Base-by-base conservation (phyloP, 2,797 vertebrate genomes). In the Pipistrellus pygmaeus region DNA sequence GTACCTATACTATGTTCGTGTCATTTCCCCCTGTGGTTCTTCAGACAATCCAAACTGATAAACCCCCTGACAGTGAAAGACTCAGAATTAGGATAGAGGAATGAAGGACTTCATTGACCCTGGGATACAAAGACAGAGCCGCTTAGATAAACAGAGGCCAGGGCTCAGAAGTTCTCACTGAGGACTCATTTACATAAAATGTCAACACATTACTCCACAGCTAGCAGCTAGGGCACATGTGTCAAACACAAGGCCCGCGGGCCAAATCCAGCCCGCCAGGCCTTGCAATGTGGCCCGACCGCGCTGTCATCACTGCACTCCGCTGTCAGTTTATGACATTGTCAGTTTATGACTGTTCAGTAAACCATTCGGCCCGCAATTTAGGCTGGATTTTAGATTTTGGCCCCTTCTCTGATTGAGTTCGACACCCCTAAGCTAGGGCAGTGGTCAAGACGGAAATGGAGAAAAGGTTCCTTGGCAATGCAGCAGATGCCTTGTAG, bases 391-490 rank as follows among this genome's bases (percentile, higher is more conserved):
- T n/a, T n/a, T n/a, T n/a, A n/a, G n/a, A n/a, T n/a, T n/a, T n/a
- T n/a, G n/a, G n/a, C n/a, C n/a, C n/a, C n/a, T n/a, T n/a, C n/a
- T n/a, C n/a, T n/a, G n/a, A n/a, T n/a, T n/a, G n/a, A n/a, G n/a
- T n/a, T n/a, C n/a, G n/a, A n/a, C n/a, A n/a, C n/a, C n/a, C n/a
- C n/a, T n/a, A n/a, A 91, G 51, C 72, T 68, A 87, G 53, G 69
- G 48, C 27, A 82, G 30, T 76, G 44, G 55, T 90, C 94, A 76
- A 41, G 69, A 44, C 11, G 57, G 51, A 72, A 82, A 51, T 62
- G 76, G 85, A 87, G 51, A 38, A 60, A 88, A 85, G 9, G 17
- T 92, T 90, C 87, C 80, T 92, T 91, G 73, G 68, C 77, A 87
- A 62, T 69, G 30, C 15, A 69, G 48, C 14, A 2, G 38, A 71